Base-by-base conservation (phyloP, 92 coral and sea anemone species). In the Paramuricea clavata region DNA sequence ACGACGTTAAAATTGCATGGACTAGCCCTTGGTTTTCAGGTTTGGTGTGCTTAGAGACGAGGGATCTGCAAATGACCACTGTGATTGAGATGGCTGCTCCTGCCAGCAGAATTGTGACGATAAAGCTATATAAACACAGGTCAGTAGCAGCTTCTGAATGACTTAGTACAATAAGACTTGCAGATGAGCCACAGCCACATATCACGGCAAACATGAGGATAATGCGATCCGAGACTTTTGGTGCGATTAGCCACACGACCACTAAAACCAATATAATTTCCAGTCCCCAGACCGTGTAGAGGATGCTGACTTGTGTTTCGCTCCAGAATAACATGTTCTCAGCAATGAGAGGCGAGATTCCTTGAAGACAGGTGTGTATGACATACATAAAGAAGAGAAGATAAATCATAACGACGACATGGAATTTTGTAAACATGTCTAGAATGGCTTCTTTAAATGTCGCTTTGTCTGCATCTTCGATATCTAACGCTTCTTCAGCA, bases 361-460 rank as follows among this genome's bases (percentile, higher is more conserved):
- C 72, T 26, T 65, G 72, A 21, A 65, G 72, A 26, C 72, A 65
- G 7, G 72, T 65, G 72, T 65, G 72, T 2, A 65, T 65, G 31
- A 65, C 17, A 33, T 65, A 65, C 72, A 65, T 65, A 12, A 65
- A 65, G 72, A 65, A 65, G 6, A 65, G 72, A 12, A 65, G 42
- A 26, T 65, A 65, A 6, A 65, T 16, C 72, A 65, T 27, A 6
- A 65, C 72, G 42, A 65, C 17, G 25, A 65, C 72, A 65, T 65
- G 72, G 3, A 28, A 28, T 31, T 65, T 65, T 0, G 72, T 65
- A 65, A 65, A 65, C 72, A 65, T 65, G 72, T 65, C 72, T n/a
- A 65, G 28, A 33, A 65, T 28, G 1, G 72, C 72, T 0, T 28
- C 22, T 32, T 65, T 65, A 17, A 65, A 65, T 6, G 72, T 26